phyloP scores from a whole-genome alignment of 2,888 invertebrate genomes.

The Disparrhopalites patrizii region DNA sequence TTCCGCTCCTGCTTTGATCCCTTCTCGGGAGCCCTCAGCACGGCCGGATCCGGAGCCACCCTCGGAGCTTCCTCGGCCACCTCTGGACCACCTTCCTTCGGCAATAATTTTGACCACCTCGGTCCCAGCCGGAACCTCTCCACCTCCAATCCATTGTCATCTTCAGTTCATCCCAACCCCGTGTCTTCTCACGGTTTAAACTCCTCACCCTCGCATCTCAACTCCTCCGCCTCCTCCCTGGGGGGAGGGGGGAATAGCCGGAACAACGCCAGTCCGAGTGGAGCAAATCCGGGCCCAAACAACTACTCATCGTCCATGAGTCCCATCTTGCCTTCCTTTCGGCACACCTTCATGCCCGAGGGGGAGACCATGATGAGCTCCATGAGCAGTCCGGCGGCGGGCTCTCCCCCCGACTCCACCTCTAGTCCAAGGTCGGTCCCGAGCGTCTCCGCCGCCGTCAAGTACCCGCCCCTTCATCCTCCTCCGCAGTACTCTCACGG shows the following conservation, averaged over 20 bases:
- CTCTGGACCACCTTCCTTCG: background rate
- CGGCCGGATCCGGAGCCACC: background rate
- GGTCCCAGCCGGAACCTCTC: too few species aligned
- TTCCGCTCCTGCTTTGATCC: constrained; percentile 41
- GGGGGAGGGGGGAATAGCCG: background rate
- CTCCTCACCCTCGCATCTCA: background rate
- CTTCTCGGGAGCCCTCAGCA: constrained; percentile 12
- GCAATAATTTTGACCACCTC: background rate
- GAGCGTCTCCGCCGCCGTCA: background rate
- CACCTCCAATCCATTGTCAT: constrained; percentile 2
- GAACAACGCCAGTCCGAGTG: background rate
- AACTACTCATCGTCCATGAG: constrained; percentile 37
- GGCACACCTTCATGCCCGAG: constrained; percentile 48
- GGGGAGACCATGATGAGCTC: constrained; percentile 41
- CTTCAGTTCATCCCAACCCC: too few species aligned
- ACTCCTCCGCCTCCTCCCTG: background rate
- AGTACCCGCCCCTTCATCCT: constrained; percentile 16
- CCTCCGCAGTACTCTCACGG: constrained; percentile 1
- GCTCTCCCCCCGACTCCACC: constrained; percentile 58
- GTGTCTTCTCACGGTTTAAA: too few species aligned
- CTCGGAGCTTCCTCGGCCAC: constrained; percentile 22
- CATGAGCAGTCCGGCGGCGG: constrained; percentile 36
- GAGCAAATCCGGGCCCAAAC: background rate
- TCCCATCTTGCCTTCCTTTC: constrained; percentile 47
- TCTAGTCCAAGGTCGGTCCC: constrained; percentile 43